phyloP scores from a whole-genome alignment of 2,113 vertebrate genomes.

The Daphoenositta chrysoptera region DNA sequence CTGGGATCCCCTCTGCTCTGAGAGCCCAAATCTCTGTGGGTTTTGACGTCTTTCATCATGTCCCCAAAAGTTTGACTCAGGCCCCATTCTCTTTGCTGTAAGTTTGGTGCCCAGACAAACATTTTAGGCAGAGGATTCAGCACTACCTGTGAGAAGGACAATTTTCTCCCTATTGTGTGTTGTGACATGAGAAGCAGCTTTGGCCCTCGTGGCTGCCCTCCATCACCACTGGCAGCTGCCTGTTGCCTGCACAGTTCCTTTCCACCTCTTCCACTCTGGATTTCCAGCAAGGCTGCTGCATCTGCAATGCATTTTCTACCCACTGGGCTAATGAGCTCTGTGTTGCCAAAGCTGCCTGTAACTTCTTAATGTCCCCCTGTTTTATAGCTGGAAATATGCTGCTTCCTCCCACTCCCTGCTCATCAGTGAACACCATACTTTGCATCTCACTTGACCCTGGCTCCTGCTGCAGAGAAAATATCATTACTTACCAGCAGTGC shows the following conservation, averaged over 20 bases:
- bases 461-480: background rate
- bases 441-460: background rate
- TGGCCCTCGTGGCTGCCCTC: fast-evolving
- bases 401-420: background rate
- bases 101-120: background rate
- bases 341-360: background rate
- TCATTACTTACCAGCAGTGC: background rate
- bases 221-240: background rate
- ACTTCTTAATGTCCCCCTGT: background rate
- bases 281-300: background rate
- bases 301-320: background rate
- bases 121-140: background rate
- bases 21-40: background rate
- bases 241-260: background rate
- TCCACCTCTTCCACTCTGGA: background rate
- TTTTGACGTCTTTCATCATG: background rate
- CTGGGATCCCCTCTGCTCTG: background rate
- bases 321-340: background rate
- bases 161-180: background rate
- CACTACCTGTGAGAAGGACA: background rate
- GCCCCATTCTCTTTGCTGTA: background rate
- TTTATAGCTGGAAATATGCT: background rate
- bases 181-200: background rate
- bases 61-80: background rate
- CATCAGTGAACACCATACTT: background rate